These are phyloP conservation scores for Drosophila paracracens DNA, from an alignment of 2,888 invertebrate species.

Conservation along the genomic window DNA sequence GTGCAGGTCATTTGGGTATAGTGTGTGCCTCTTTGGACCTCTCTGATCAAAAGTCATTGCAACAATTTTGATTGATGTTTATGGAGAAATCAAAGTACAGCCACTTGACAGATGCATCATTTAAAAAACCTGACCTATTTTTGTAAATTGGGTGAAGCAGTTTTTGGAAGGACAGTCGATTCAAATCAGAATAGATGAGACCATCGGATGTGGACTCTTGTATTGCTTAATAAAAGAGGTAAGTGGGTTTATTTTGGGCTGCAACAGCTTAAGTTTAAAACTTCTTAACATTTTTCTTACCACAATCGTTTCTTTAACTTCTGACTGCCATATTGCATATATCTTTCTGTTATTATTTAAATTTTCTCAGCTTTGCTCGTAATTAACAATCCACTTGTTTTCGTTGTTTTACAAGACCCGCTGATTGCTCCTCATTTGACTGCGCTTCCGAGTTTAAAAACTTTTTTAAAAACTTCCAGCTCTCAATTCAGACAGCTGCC, in stretches of 20 bases:
- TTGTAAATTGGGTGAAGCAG: neutral
- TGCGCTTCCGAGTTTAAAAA: constrained; percentile 28
- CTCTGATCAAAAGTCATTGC: constrained; percentile 15
- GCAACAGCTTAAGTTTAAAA: neutral
- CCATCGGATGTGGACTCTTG: neutral
- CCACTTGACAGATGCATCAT: constrained; percentile 18
- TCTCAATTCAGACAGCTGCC: constrained; percentile 7
- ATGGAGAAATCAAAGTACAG: constrained; percentile 20
- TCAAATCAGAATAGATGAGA: neutral
- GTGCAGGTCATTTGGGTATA: constrained; percentile 64
- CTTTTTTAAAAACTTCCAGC: constrained; percentile 21
- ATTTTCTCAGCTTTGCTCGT: neutral
- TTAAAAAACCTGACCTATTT: constrained; percentile 14
- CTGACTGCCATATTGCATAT: neutral
- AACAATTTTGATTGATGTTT: constrained; percentile 46
- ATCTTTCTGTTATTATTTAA: neutral
- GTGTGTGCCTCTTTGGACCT: constrained; percentile 2
- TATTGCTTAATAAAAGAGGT: neutral
- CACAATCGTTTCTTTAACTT: neutral
- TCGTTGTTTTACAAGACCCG: constrained; percentile 19
- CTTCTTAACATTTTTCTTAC: neutral
- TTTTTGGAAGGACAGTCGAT: neutral
- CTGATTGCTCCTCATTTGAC: constrained; percentile 33
- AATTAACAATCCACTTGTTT: constrained; percentile 18
- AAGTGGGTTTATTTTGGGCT: neutral